phyloP scores from a whole-genome alignment of 2,888 invertebrate genomes.

The Ctenicera cuprea region DNA sequence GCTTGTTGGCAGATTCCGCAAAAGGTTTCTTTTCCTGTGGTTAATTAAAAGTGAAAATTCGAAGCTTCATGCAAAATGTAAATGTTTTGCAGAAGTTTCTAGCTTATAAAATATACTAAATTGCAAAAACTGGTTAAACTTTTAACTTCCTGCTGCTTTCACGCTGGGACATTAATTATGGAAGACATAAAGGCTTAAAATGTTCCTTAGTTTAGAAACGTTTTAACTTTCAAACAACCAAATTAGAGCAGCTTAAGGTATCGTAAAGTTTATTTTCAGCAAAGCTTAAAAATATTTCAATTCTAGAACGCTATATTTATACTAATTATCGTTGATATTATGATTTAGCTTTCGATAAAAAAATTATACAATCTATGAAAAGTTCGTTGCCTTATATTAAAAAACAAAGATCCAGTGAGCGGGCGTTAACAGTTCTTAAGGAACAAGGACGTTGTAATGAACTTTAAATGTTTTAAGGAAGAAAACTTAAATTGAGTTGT shows the following conservation, averaged over 20 bases:
- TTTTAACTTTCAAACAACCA: conserved; percentile 28
- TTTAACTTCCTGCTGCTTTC: conserved; percentile 33
- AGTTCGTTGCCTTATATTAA: no score
- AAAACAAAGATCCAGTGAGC: no score
- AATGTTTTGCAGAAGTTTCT: conserved; percentile 22
- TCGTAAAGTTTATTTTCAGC: conserved; percentile 5
- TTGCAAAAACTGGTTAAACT: conserved; percentile 37
- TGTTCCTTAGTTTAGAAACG: conserved; percentile 32
- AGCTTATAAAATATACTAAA: conserved; percentile 26
- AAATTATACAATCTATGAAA: no score
- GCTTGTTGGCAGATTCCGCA: background rate
- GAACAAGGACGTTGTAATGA: no score
- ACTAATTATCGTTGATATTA: no score
- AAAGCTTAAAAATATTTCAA: background rate
- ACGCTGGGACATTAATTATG: conserved; percentile 31
- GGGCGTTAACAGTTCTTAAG: no score
- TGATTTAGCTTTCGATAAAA: no score
- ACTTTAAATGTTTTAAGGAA: no score
- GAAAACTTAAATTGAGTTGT: no score
- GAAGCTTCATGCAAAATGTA: conserved; percentile 34
- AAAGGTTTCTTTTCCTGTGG: conserved; percentile 4
- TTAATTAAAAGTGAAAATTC: conserved; percentile 35
- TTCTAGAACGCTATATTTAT: no score
- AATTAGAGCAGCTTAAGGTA: conserved; percentile 23
- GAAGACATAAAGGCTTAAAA: conserved; percentile 34